phyloP scores from a whole-genome alignment of 2,888 invertebrate genomes.

The Diadromus collaris region DNA sequence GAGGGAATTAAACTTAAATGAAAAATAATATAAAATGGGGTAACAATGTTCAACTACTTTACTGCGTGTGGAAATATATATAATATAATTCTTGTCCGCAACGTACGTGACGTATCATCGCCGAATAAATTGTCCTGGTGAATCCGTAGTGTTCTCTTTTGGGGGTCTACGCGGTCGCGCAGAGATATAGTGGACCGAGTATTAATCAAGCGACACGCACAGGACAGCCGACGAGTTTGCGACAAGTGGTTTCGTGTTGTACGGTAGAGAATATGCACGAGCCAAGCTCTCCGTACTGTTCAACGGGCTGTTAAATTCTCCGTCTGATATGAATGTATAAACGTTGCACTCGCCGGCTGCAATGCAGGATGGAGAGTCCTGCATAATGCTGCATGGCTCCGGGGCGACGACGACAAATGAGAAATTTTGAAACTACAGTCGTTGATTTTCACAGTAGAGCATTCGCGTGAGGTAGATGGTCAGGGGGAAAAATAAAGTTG shows the following conservation, averaged over 20 bases:
- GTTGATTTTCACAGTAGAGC: slow-evolving; percentile 8
- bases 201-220: slow-evolving; percentile 44
- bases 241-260: slow-evolving; percentile 37
- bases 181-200: slow-evolving; percentile 30
- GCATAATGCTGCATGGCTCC: slow-evolving; percentile 11
- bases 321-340: slow-evolving; percentile 41
- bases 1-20: slow-evolving; percentile 6
- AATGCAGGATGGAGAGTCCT: slow-evolving; percentile 13
- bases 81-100: slow-evolving; percentile 33
- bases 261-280: slow-evolving; percentile 22
- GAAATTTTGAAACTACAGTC: slow-evolving; percentile 10
- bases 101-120: slow-evolving; percentile 45
- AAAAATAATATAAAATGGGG: slow-evolving; percentile 13
- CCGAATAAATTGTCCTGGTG: slow-evolving; percentile 48
- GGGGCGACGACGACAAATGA: slow-evolving; percentile 1
- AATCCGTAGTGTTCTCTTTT: slow-evolving; percentile 30
- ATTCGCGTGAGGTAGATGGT: not conserved
- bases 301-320: slow-evolving; percentile 41
- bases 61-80: slow-evolving; percentile 30
- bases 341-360: slow-evolving; percentile 16
- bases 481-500: not conserved
- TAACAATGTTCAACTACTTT: slow-evolving; percentile 30
- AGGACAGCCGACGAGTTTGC: slow-evolving; percentile 33
- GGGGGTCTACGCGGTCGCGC: not conserved
- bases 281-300: slow-evolving; percentile 31